Base-by-base conservation (phyloP, 2,888 invertebrate species). In the Papilio protenor region DNA sequence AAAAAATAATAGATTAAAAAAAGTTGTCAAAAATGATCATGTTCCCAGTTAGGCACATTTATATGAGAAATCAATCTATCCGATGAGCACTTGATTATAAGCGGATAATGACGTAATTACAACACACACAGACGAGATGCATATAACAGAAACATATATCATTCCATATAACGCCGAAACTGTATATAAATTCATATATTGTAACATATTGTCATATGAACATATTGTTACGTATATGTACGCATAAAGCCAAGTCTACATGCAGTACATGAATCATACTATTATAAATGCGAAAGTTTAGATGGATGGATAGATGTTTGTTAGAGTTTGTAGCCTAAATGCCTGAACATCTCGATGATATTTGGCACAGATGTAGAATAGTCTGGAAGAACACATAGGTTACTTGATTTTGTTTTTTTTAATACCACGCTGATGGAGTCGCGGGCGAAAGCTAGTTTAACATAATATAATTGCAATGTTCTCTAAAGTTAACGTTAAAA, bases 21-120 rank as follows among this genome's bases (percentile, higher is more conserved):
- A 23, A 59, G 23, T 21, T 59, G 1, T 14, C 8, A 4, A 4
- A n/a, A 59, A 23, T 59, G 10, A 11, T 33, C 1, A 2, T 45
- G 45, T 45, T 45, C 66, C 66, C 6, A 1, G 66, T 45, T 21
- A 21, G 61, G 33, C 6, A 84, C 84, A 84, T 87, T 87, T 88
- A 90, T 89, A 88, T 88, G 86, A 86, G 85, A 88, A 89, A 90
- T 90, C 88, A 89, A 89, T 90, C 86, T 85, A 85, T 83, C 84
- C 85, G 86, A 87, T 84, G 86, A 86, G 79, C 85, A 87, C 86
- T 87, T 88, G 87, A 88, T 89, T 87, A 88, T 87, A 82, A 83
- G 83, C 85, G 84, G 86, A 87, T 90, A 89, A 90, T 90, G 89
- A 85, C 82, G 88, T 88, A 89, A 91, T 90, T 88, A 89, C 84